Base-by-base conservation (phyloP, 2,113 vertebrate species). In the Poicephalus gulielmi region DNA sequence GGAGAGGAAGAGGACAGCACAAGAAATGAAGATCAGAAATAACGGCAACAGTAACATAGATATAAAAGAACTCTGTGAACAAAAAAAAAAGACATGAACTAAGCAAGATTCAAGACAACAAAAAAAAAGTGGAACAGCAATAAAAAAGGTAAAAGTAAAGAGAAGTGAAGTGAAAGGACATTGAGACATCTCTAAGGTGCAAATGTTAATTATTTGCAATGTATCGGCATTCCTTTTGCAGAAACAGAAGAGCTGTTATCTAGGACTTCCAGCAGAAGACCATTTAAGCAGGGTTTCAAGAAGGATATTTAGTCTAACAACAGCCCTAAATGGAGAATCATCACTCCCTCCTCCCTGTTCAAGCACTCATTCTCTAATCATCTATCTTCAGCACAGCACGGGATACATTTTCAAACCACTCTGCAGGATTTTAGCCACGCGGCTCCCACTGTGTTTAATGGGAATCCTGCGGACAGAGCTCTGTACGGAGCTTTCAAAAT, bases 371-470 rank as follows among this genome's bases (percentile, higher is more conserved):
- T 95, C 90, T 96, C 96, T 95, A 88, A 94, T 95, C 91, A 94
- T 94, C 85, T 89, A 47, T 96, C 95, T 90, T 91, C 93, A 89
- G 85, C 97, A 35, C 97, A 97, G 97, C 95, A 93, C 20, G 95
- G 86, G 84, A 92, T 55, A 70, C 89, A 67, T 86, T 96, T 96
- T 70, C 83, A 78, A 93, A 89, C 64, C 59, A 88, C 94, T 95
- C 83, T 70, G 91, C 88, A 88, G 92, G 95, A 86, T 93, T 96
- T 97, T 35, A 97, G 95, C 95, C 88, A 85, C 22, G 9, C 11
- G 1, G 76, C 92, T 96, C 96, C 93, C 92, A 89, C 96, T 74
- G 95, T 81, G 96, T 86, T 96, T 97, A 97, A 97, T 96, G 93
- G 91, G 83, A 96, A 94, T 97, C 96, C 96, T 89, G 93, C 37